Conservation (phyloP, 2,888 invertebrate species). For the Drosophila eohydei region DNA sequence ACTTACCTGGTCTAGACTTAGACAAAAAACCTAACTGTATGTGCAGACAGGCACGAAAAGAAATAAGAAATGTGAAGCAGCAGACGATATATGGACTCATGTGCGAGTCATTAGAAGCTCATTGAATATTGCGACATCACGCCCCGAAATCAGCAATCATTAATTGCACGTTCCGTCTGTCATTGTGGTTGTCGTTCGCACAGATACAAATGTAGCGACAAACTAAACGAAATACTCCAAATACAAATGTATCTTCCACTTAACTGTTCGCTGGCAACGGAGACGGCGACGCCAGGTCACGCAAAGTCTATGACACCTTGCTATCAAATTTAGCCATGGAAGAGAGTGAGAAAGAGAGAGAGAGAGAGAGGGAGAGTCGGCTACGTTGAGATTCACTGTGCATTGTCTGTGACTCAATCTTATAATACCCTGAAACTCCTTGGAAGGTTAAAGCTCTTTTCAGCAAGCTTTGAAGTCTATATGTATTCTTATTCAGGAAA, state of each 20-base stretch:
- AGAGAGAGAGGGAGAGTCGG: not conserved
- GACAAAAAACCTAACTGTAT: constrained; percentile 21
- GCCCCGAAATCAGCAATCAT: constrained; percentile 55
- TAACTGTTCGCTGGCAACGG: constrained; percentile 18
- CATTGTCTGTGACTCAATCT: constrained; percentile 21
- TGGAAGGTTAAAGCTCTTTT: no score
- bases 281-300: constrained; percentile 14
- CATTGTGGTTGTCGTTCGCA: not conserved
- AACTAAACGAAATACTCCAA: constrained; percentile 16
- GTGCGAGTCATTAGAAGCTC: constrained; percentile 67
- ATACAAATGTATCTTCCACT: constrained; percentile 31
- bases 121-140: constrained; percentile 71
- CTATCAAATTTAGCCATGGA: constrained; percentile 17
- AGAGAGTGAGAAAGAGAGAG: no score
- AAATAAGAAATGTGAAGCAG: not conserved
- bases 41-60: constrained; percentile 1
- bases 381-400: not conserved
- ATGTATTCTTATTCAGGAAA: not conserved
- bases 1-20: constrained; percentile 33
- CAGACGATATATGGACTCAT: constrained; percentile 31
- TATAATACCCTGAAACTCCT: not conserved
- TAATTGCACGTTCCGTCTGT: constrained; percentile 52
- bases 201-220: constrained; percentile 42
- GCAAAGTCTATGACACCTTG: constrained; percentile 32
- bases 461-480: no score